phyloP scores from a whole-genome alignment of 2,888 invertebrate species.

The Branchipolynoe longqiensis region DNA sequence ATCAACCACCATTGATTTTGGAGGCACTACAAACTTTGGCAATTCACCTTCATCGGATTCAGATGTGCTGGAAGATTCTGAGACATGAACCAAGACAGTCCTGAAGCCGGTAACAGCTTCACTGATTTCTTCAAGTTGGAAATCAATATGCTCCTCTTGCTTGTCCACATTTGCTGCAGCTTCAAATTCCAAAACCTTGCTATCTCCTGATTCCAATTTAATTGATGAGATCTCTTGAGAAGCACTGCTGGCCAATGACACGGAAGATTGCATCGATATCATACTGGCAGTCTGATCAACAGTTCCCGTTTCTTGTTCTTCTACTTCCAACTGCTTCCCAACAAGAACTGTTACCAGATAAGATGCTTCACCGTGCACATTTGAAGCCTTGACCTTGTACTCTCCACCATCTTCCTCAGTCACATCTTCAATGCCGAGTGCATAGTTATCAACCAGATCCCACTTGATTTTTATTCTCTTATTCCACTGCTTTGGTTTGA shows the following conservation, averaged over 20 bases:
- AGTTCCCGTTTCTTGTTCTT: too few species aligned
- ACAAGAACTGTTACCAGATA: background rate
- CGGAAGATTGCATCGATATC: too few species aligned
- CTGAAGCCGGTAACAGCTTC: conserved; percentile 11
- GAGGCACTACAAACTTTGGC: conserved; percentile 4
- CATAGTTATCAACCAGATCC: conserved; percentile 34
- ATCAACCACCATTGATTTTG: conserved; percentile 13
- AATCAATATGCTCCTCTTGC: background rate
- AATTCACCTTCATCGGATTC: background rate
- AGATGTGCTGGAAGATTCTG: background rate
- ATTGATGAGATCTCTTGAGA: too few species aligned
- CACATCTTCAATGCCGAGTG: conserved; percentile 3
- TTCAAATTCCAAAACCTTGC: too few species aligned
- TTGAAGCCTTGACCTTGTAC: conserved; percentile 26
- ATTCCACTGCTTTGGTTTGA: conserved; percentile 65
- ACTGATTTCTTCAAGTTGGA: conserved; percentile 24
- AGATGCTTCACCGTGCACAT: background rate
- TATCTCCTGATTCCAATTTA: too few species aligned
- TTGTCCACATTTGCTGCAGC: too few species aligned
- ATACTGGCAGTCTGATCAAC: too few species aligned
- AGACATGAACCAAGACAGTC: background rate
- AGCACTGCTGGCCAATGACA: too few species aligned
- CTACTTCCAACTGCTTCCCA: conserved; percentile 30
- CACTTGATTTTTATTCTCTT: conserved; percentile 28
- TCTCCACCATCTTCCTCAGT: conserved; percentile 40